Percentiles rank a stretch among this genome's conserved stretches.
These are phyloP conservation scores for Uloborus plumipes DNA, from an alignment of 2,888 invertebrate genomes.

Conservation along the genomic window DNA sequence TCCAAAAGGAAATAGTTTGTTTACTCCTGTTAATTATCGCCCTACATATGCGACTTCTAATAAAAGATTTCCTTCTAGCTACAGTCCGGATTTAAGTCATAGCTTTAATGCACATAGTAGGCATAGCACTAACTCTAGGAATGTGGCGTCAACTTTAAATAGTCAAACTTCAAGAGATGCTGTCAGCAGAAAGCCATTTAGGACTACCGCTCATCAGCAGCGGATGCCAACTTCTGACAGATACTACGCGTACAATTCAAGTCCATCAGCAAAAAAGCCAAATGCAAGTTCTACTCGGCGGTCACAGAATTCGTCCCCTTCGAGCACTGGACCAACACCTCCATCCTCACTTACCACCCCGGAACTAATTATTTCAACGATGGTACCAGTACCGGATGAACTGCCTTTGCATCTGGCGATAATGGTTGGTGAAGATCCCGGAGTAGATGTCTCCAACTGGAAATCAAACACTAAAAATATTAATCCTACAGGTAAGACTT, in stretches of 20 bases:
- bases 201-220: background rate
- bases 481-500: background rate
- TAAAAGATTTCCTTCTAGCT: too few species aligned
- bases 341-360: conserved; percentile 47
- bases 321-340: background rate
- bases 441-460: conserved; percentile 41
- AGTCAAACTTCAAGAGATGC: background rate
- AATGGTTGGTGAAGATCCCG: conserved; percentile 67
- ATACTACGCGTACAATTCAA: conserved; percentile 39
- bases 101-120: too few species aligned
- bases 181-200: background rate
- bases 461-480: conserved; percentile 36
- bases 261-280: background rate
- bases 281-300: background rate
- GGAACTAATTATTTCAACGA: conserved; percentile 50
- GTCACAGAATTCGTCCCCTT: background rate
- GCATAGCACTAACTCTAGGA: too few species aligned
- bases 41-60: too few species aligned
- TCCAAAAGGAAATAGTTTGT: too few species aligned
- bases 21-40: too few species aligned
- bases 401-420: conserved; percentile 68
- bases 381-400: conserved; percentile 65
- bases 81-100: too few species aligned
- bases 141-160: too few species aligned
- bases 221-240: conserved; percentile 21